Evolutionary conservation across 2,888 invertebrate genomes (phyloP).

Genomic region (Glaucopsyche alexis): DNA sequence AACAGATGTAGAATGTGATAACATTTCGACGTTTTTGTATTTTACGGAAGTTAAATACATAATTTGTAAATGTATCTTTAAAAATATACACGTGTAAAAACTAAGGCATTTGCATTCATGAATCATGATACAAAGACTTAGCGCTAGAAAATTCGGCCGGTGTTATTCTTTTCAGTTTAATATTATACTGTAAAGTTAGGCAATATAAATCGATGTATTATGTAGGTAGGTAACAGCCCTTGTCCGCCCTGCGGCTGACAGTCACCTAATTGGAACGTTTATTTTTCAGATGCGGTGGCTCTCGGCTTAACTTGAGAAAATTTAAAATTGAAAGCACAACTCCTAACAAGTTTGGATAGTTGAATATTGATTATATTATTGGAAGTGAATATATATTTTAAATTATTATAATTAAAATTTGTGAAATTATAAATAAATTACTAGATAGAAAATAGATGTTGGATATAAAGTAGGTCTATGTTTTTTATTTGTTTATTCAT

Average conservation of each 20-base stretch:
- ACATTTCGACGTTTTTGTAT: neutral
- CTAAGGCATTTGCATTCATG: too few species aligned
- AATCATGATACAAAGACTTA: too few species aligned
- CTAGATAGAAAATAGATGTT: neutral
- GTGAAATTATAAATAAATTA: neutral
- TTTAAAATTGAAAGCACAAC: conserved; percentile 49
- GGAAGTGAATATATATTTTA: conserved; percentile 26
- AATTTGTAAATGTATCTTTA: too few species aligned
- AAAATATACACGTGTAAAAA: too few species aligned
- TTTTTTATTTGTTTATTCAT: too few species aligned
- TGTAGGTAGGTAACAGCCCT: conserved; percentile 42
- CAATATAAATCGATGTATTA: conserved; percentile 32
- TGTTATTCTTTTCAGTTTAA: neutral
- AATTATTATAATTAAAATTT: neutral
- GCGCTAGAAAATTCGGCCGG: too few species aligned
- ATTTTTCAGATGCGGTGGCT: conserved; percentile 46
- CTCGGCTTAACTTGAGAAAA: conserved; percentile 43
- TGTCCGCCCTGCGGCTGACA: conserved; percentile 64
- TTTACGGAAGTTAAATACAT: neutral
- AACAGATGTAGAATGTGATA: neutral
- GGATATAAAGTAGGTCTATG: too few species aligned
- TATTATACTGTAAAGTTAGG: neutral
- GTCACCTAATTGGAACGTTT: conserved; percentile 74
- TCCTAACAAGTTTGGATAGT: conserved; percentile 29
- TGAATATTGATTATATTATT: conserved; percentile 34